phyloP scores from a whole-genome alignment of 2,797 vertebrate genomes.

The Prionace glauca region DNA sequence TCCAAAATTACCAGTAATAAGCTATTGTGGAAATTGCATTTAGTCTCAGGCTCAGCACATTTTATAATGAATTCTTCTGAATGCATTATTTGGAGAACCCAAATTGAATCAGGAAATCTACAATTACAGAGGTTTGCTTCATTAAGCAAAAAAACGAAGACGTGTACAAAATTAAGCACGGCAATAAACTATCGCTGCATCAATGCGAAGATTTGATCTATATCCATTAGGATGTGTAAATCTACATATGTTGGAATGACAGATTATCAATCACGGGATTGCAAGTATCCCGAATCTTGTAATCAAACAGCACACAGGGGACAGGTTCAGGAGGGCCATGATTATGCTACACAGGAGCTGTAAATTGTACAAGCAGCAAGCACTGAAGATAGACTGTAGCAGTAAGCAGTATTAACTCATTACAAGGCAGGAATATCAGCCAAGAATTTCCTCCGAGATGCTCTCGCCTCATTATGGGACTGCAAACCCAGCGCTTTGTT shows the following conservation, averaged over 20 bases:
- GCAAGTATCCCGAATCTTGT: not conserved
- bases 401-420: not conserved
- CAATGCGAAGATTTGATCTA: not conserved
- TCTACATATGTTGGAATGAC: not conserved
- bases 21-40: not conserved
- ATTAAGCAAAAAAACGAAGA: not conserved
- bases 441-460: not conserved
- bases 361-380: not conserved
- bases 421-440: not conserved
- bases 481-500: not conserved
- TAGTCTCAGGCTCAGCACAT: not conserved
- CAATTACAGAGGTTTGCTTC: not conserved
- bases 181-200: not conserved
- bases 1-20: not conserved
- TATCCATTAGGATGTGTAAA: not conserved
- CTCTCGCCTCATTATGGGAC: not conserved
- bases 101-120: not conserved
- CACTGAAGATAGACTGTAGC: not conserved
- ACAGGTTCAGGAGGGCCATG: not conserved
- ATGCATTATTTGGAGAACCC: not conserved
- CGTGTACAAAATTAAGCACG: not conserved
- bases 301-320: not conserved
- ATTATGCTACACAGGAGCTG: not conserved
- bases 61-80: conserved; percentile 2
- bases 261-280: not conserved